Evolutionary conservation across 2,888 invertebrate species (phyloP), one percentile per base, ranked within the genome.

Genomic region (Sinelater perroti): DNA sequence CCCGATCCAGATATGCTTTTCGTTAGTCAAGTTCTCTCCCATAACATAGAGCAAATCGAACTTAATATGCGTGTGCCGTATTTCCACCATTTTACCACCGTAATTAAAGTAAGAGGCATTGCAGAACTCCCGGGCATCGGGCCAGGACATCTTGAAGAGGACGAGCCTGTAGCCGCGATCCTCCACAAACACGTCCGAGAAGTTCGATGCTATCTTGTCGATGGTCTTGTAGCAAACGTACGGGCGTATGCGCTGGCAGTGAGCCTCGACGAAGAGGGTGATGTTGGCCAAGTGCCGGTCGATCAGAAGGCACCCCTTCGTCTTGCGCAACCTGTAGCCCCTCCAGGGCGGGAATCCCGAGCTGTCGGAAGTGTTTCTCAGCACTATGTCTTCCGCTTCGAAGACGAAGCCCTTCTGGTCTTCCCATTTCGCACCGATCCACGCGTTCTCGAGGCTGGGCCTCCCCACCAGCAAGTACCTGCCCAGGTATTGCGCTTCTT

Each of bases 1-100:
- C 2, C 56, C 60, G 8, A 60, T 3, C 60, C 60, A 60, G 3
- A 60, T 16, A 11, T 60, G 60, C 1, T 51, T 20, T 1, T 52
- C 8, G 7, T 38, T 42, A 2, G 52, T 60, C 14, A n/a, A 30
- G 16, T 60, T 57, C 42, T 56, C 51, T 6, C 51, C 56, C 50
- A 57, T 56, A 6, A 51, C 18, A 18, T 50, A 56, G 8, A 56
- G 11, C n/a, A 56, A 26, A 20, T 46, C 35, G 1, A 10, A 6
- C 2, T 30, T 16, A 10, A 26, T n/a, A 13, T 17, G 16, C 4
- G 11, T 2, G 0, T 24, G n/a, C 1, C 8, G 17, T 20, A 47
- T 36, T 18, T 46, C 46, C 2, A 20, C 46, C n/a, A 54, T n/a
- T 11, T 18, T 36, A 1, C 13, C 54, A 0, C 10, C 13, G 2